Evolutionary conservation across 2,888 invertebrate genomes (phyloP).

Genomic region (Tryphoninae sp.): DNA sequence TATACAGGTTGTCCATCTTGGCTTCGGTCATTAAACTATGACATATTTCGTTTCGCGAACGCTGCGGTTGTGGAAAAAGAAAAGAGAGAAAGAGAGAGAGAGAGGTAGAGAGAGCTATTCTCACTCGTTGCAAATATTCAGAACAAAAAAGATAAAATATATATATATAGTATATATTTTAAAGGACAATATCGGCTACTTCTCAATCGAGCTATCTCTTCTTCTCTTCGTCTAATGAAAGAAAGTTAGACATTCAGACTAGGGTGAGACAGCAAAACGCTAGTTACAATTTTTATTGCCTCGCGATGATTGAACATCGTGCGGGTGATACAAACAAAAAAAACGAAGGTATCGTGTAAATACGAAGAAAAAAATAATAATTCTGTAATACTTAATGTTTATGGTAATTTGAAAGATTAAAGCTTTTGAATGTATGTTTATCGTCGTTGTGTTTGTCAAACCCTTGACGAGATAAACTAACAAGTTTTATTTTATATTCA

Average conservation of each 20-base stretch:
- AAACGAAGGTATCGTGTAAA: conserved; percentile 62
- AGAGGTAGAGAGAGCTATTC: conserved; percentile 14
- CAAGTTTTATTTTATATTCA: conserved; percentile 26
- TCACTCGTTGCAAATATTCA: conserved; percentile 52
- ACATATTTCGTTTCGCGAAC: conserved; percentile 40
- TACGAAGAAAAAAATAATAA: conserved; percentile 60
- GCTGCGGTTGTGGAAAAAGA: conserved; percentile 53
- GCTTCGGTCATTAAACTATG: no score
- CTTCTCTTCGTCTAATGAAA: conserved; percentile 43
- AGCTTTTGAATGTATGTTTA: conserved; percentile 76
- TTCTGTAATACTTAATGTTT: conserved; percentile 77
- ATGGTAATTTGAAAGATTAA: conserved; percentile 79
- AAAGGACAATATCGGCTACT: conserved; percentile 42
- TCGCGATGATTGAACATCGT: conserved; percentile 61
- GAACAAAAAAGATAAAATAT: conserved; percentile 30
- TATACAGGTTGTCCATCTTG: background rate
- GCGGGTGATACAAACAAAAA: conserved; percentile 70
- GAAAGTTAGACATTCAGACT: conserved; percentile 47
- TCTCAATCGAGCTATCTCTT: conserved; percentile 52
- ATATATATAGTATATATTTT: conserved; percentile 45
- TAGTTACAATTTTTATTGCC: conserved; percentile 69
- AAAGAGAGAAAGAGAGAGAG: conserved; percentile 5
- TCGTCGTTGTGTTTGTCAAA: conserved; percentile 36
- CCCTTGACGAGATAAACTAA: conserved; percentile 41
- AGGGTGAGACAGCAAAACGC: conserved; percentile 50